These are phyloP conservation scores for Oligia fasciuncula DNA, from an alignment of 2,888 invertebrate species.

Conservation along the genomic window DNA sequence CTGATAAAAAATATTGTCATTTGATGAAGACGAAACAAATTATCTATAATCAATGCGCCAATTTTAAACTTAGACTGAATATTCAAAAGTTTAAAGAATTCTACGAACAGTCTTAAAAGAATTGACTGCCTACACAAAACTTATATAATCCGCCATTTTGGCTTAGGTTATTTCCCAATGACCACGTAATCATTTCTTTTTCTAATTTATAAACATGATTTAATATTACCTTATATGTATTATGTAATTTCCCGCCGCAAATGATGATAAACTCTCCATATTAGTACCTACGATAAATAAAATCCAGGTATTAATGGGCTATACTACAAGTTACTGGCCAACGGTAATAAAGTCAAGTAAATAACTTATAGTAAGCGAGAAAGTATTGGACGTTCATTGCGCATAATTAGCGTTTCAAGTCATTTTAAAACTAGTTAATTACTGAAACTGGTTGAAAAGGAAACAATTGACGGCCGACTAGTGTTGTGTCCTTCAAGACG, in stretches of 20 bases:
- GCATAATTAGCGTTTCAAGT: conserved; percentile 72
- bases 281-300: conserved; percentile 53
- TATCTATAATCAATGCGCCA: neutral
- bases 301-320: conserved; percentile 66
- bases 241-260: conserved; percentile 54
- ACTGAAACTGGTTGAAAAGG: conserved; percentile 65
- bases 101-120: neutral
- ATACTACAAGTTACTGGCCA: conserved; percentile 17
- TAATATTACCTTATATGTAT: conserved; percentile 53
- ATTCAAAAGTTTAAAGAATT: neutral
- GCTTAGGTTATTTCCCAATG: neutral
- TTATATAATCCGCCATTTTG: neutral
- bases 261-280: conserved; percentile 51
- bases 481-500: conserved; percentile 55
- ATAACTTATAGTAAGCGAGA: conserved; percentile 68
- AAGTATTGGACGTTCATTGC: conserved; percentile 71
- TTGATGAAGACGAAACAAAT: conserved; percentile 1
- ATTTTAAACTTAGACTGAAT: neutral
- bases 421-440: conserved; percentile 50
- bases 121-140: neutral
- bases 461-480: conserved; percentile 64
- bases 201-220: conserved; percentile 34
- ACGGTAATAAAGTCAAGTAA: conserved; percentile 9
- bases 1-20: neutral
- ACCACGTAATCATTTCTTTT: neutral